phyloP scores from a whole-genome alignment of 2,113 vertebrate species.

The Thamnaconus septentrionalis region DNA sequence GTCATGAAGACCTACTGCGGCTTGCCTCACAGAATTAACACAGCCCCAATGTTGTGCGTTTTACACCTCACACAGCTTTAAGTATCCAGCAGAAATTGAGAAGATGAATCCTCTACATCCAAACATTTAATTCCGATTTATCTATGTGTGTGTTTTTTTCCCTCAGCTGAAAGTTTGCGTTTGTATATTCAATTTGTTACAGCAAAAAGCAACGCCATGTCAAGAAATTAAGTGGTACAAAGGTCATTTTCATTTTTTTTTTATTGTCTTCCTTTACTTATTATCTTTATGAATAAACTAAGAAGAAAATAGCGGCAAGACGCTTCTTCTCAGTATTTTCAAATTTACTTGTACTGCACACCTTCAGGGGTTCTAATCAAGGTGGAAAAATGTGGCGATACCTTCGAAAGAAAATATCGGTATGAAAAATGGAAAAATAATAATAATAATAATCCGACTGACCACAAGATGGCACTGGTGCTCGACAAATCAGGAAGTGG shows the following conservation, averaged over 20 bases:
- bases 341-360: too few relatives aligned
- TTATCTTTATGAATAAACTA: too few relatives aligned
- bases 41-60: not conserved
- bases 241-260: not conserved
- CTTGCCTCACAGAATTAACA: conserved; percentile 15
- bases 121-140: not conserved
- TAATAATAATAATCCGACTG: not conserved
- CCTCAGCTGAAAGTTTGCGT: conserved; percentile 5
- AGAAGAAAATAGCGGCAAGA: not conserved
- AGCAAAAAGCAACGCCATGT: not conserved
- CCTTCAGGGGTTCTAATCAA: too few relatives aligned
- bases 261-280: not conserved
- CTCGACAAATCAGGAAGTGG: conserved; percentile 29
- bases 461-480: conserved; percentile 58
- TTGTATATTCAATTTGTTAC: conserved; percentile 3
- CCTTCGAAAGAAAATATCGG: not conserved
- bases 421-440: not conserved
- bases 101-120: not conserved
- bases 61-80: not conserved
- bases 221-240: not conserved
- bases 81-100: not conserved
- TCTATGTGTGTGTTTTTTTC: not conserved
- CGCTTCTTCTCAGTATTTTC: too few relatives aligned
- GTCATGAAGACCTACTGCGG: conserved; percentile 18
- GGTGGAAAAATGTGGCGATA: too few relatives aligned